These are phyloP conservation scores for Heliconius aoede DNA, from an alignment of 2,888 invertebrate genomes.

Conservation along the genomic window DNA sequence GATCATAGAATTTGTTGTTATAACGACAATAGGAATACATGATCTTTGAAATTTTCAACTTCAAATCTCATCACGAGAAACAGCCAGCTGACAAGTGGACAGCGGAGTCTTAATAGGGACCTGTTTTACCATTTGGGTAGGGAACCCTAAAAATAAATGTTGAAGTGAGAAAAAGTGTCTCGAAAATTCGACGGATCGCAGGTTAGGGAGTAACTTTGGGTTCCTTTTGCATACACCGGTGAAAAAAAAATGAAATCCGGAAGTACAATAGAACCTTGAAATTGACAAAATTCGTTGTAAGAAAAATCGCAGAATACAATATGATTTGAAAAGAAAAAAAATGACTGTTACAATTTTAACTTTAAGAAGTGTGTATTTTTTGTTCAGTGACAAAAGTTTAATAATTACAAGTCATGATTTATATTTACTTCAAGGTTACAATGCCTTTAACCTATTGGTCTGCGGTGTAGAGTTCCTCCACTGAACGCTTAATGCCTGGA, in stretches of 20 bases:
- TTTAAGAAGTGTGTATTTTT: not conserved
- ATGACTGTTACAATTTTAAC: not conserved
- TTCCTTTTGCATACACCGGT: not conserved
- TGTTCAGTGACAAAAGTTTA: not conserved
- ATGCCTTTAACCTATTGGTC: not conserved
- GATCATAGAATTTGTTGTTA: too few relatives aligned
- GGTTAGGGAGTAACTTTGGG: not conserved
- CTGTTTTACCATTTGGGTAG: too few relatives aligned
- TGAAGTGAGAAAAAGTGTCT: too few relatives aligned
- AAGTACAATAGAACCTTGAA: constrained; percentile 33
- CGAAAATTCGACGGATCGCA: too few relatives aligned
- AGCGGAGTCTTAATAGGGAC: too few relatives aligned
- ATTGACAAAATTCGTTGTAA: not conserved
- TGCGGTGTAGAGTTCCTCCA: not conserved
- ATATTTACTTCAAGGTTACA: constrained; percentile 5
- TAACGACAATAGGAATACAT: too few relatives aligned
- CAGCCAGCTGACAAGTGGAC: too few relatives aligned
- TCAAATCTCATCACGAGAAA: too few relatives aligned
- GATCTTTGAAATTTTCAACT: too few relatives aligned
- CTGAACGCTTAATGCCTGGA: too few relatives aligned
- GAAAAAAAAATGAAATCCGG: constrained; percentile 21
- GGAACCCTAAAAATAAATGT: too few relatives aligned
- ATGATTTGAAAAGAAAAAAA: not conserved
- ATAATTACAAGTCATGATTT: constrained; percentile 5
- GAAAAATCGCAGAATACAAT: constrained; percentile 1